These are phyloP conservation scores for Nymphalis c-album DNA, from an alignment of 2,888 invertebrate genomes.

Conservation along the genomic window DNA sequence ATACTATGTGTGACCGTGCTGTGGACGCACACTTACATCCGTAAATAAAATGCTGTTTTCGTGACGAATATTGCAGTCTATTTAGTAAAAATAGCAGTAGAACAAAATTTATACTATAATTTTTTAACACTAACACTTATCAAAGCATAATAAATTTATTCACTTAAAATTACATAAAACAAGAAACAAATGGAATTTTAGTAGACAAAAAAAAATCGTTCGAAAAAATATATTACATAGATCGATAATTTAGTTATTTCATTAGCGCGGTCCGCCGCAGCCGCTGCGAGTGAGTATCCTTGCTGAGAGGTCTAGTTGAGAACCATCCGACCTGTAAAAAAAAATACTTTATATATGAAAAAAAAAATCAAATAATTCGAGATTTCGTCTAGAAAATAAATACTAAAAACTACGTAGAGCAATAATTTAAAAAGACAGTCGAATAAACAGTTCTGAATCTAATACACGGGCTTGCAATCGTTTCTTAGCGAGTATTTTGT, in stretches of 20 bases:
- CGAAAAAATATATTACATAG: slow-evolving; percentile 36
- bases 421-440: no score
- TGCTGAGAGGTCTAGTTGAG: slow-evolving; percentile 48
- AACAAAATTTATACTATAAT: slow-evolving; percentile 3
- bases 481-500: no score
- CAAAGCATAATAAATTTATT: slow-evolving; percentile 48
- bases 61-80: not conserved
- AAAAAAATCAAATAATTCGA: no score
- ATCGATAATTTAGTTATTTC: slow-evolving; percentile 50
- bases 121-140: slow-evolving; percentile 45
- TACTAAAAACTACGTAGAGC: no score
- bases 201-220: slow-evolving; percentile 49
- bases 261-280: slow-evolving; percentile 65
- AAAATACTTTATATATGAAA: not conserved
- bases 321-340: slow-evolving; percentile 63
- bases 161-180: slow-evolving; percentile 62
- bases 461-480: no score
- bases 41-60: slow-evolving; percentile 5
- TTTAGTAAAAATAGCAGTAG: not conserved
- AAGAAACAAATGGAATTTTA: slow-evolving; percentile 47
- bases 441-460: no score
- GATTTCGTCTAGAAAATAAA: no score
- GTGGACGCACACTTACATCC: no score
- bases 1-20: no score
- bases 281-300: slow-evolving; percentile 62